A percentile compares a stretch with the other conserved stretches of the same genome.
Evolutionary conservation across 2,113 vertebrate genomes (phyloP).

Genomic region (Plestiodon gilberti): DNA sequence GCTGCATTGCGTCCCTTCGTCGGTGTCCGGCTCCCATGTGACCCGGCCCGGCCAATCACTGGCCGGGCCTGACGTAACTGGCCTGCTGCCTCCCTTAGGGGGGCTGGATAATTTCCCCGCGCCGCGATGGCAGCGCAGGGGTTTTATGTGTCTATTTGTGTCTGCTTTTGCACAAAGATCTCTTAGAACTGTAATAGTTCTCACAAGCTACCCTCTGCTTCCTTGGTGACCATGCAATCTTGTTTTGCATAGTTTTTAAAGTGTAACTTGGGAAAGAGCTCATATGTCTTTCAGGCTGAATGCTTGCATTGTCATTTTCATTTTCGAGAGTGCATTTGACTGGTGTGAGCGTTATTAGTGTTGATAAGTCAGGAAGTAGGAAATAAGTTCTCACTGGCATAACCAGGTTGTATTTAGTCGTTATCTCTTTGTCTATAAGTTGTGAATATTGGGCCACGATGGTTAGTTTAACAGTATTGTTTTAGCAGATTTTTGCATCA

Average conservation of each 20-base stretch:
- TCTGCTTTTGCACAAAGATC: slow-evolving; percentile 39
- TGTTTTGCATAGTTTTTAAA: slow-evolving; percentile 50
- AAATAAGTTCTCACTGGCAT: slow-evolving; percentile 23
- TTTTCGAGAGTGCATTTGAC: slow-evolving; percentile 56
- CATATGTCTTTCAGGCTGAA: slow-evolving; percentile 43
- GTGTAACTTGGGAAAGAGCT: slow-evolving; percentile 30
- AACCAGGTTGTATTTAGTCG: neutral
- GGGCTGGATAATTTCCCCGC: too few species aligned
- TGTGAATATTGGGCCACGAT: slow-evolving; percentile 27
- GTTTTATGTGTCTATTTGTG: slow-evolving; percentile 46
- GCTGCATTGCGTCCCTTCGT: too few species aligned
- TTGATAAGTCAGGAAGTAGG: slow-evolving; percentile 32
- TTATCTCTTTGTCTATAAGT: slow-evolving; percentile 32
- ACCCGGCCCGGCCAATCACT: too few species aligned
- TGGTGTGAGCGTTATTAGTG: slow-evolving; percentile 48
- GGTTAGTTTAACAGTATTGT: slow-evolving; percentile 40
- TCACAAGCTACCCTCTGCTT: slow-evolving; percentile 28
- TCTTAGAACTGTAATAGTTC: slow-evolving; percentile 49
- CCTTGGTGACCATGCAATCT: slow-evolving; percentile 41
- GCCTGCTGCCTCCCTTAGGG: too few species aligned
- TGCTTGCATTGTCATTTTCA: slow-evolving; percentile 48
- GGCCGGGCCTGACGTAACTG: too few species aligned
- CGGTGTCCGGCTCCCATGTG: too few species aligned
- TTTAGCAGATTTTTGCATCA: slow-evolving; percentile 49
- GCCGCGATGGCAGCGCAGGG: too few species aligned